Percentiles rank a stretch among this genome's conserved stretches.
Conservation (phyloP, 2,888 invertebrate genomes). For the Drosophila barbarae region DNA sequence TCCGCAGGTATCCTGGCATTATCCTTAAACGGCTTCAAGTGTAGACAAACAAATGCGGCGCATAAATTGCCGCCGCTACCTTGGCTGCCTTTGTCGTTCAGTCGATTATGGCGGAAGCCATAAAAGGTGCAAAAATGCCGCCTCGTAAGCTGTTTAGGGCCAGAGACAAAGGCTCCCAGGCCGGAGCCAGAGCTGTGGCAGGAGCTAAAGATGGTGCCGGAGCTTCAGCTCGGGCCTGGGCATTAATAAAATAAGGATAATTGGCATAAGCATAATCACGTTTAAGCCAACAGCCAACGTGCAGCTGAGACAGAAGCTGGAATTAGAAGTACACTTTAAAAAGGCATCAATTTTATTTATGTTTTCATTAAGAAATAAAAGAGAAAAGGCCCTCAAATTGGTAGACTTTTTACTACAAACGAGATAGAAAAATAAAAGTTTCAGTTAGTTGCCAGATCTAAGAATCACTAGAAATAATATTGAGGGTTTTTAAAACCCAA, state of each 20-base stretch:
- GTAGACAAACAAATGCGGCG: slow-evolving; percentile 57
- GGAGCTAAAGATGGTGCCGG: neutral
- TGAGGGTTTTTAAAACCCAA: no score
- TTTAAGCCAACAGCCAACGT: slow-evolving; percentile 71
- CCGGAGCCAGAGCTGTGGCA: neutral
- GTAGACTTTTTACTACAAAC: neutral
- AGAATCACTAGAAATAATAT: neutral
- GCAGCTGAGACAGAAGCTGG: slow-evolving; percentile 54
- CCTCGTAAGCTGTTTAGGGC: slow-evolving; percentile 51
- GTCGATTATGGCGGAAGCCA: slow-evolving; percentile 66
- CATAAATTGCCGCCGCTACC: slow-evolving; percentile 56
- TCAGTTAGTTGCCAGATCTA: no score
- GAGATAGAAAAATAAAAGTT: neutral
- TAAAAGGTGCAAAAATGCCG: slow-evolving; percentile 67
- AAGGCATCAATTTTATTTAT: neutral
- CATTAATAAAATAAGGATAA: slow-evolving; percentile 78
- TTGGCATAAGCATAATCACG: slow-evolving; percentile 78
- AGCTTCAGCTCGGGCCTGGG: slow-evolving; percentile 37
- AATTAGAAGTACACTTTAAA: slow-evolving; percentile 35
- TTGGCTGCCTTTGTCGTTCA: slow-evolving; percentile 28
- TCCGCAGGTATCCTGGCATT: slow-evolving; percentile 47
- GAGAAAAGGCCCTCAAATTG: rapidly evolving
- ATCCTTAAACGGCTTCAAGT: slow-evolving; percentile 56
- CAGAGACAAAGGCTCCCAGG: slow-evolving; percentile 29
- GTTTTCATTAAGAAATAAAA: neutral